A percentile compares a stretch with the other conserved stretches of the same genome.
Conservation (phyloP, 1,140 invertebrate species). For the Cherax quadricarinatus region DNA sequence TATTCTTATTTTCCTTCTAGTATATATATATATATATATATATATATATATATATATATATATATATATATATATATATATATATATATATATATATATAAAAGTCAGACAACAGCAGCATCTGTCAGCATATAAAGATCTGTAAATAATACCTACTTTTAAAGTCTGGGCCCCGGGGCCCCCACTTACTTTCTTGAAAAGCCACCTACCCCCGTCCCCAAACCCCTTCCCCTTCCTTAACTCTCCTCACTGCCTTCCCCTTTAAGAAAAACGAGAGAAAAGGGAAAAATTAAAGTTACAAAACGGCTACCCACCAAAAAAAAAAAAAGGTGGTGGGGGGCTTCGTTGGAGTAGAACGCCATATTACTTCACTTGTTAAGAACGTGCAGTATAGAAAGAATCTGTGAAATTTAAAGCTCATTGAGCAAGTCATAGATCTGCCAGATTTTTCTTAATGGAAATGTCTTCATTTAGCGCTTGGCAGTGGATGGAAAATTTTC, state of each 20-base stretch:
- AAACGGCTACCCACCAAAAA: neutral
- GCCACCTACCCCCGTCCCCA: neutral
- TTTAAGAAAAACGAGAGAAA: neutral
- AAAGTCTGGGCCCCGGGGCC: neutral
- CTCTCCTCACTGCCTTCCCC: neutral
- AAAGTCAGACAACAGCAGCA: too few relatives aligned
- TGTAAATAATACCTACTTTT: too few relatives aligned
- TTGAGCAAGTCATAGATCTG: constrained; percentile 65
- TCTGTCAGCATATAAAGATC: too few relatives aligned
- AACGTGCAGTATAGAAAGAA: constrained; percentile 64
- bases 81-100: neutral
- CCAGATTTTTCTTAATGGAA: constrained; percentile 71
- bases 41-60: neutral
- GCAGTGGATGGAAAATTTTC: constrained; percentile 43
- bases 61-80: neutral
- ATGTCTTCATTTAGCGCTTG: constrained; percentile 63
- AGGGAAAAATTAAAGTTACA: neutral
- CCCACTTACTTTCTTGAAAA: neutral
- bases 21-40: constrained; percentile 16
- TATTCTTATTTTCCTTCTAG: neutral
- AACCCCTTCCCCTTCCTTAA: neutral
- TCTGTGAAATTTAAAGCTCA: constrained; percentile 68
- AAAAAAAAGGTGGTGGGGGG: neutral
- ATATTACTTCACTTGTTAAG: constrained; percentile 56
- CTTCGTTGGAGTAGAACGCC: constrained; percentile 1